phyloP scores from a whole-genome alignment of 1,140 invertebrate genomes.

The Drosophila kohkoa region DNA sequence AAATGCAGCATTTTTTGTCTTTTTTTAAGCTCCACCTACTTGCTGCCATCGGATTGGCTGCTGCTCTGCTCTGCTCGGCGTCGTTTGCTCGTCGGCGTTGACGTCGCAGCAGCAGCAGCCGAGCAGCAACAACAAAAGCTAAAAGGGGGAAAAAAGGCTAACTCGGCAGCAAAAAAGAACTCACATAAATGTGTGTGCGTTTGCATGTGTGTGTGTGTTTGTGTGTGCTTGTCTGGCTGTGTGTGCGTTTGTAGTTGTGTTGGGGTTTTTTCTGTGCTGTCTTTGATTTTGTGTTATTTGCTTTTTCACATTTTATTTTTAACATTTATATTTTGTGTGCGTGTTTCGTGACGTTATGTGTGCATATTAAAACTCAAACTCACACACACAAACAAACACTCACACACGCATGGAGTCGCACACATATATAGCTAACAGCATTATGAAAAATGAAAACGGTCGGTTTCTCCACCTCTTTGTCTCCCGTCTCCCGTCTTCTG shows the following conservation, averaged over 20 bases:
- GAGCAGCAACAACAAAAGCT: conserved; percentile 65
- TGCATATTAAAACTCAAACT: conserved; percentile 40
- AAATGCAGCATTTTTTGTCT: conserved; percentile 77
- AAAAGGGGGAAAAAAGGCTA: conserved; percentile 80
- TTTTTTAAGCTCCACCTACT: conserved; percentile 84
- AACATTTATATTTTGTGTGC: conserved; percentile 82
- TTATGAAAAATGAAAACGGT: conserved; percentile 79
- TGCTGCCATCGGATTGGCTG: conserved; percentile 78
- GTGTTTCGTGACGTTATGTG: conserved; percentile 64
- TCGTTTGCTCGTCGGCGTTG: conserved; percentile 39
- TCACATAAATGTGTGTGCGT: conserved; percentile 11
- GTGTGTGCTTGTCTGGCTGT: conserved; percentile 12
- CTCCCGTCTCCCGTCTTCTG: conserved; percentile 18
- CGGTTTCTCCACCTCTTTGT: background rate
- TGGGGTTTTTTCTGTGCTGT: conserved; percentile 51
- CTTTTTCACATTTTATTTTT: conserved; percentile 83
- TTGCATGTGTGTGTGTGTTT: background rate
- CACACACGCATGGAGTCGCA: background rate
- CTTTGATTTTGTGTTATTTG: conserved; percentile 81
- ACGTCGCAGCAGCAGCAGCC: conserved; percentile 41
- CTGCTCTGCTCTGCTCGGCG: conserved; percentile 48
- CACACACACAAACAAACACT: conserved; percentile 40
- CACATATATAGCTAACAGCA: conserved; percentile 48
- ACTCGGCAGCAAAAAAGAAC: conserved; percentile 69
- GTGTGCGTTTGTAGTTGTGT: conserved; percentile 37